phyloP scores from a whole-genome alignment of 2,888 invertebrate species.

The Sussaba pulchella region DNA sequence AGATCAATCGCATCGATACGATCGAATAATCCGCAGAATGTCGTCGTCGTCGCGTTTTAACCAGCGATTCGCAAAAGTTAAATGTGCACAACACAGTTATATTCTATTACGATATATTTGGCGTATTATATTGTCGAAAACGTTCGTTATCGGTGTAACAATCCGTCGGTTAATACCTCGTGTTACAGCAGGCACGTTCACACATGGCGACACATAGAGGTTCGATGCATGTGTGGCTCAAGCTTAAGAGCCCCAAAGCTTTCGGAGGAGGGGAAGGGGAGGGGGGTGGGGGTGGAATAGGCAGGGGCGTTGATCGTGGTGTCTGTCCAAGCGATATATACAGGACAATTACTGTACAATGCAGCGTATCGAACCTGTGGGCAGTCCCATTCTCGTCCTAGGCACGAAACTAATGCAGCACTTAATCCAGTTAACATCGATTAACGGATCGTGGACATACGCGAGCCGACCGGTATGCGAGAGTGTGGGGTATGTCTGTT shows the following conservation, averaged over 20 bases:
- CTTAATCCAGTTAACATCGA: conserved; percentile 72
- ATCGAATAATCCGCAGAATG: conserved; percentile 28
- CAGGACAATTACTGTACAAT: background rate
- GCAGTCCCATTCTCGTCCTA: conserved; percentile 4
- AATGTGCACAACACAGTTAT: background rate
- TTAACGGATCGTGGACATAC: conserved; percentile 68
- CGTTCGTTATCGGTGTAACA: conserved; percentile 26
- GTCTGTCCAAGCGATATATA: conserved; percentile 22
- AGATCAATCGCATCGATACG: background rate
- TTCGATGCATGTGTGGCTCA: too few relatives aligned
- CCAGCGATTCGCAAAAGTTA: background rate
- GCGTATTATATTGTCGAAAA: conserved; percentile 23
- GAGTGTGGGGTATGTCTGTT: conserved; percentile 30
- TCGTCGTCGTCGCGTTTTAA: conserved; percentile 12
- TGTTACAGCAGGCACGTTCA: conserved; percentile 32
- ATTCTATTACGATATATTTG: conserved; percentile 44
- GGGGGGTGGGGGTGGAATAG: too few relatives aligned
- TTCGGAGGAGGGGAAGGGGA: background rate
- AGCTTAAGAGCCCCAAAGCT: too few relatives aligned
- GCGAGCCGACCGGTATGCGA: background rate
- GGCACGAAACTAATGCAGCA: conserved; percentile 69
- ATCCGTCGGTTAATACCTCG: conserved; percentile 32
- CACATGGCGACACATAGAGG: conserved; percentile 8
- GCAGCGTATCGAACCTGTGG: conserved; percentile 20
- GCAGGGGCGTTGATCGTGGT: background rate